Evolutionary conservation across 2,888 invertebrate genomes (phyloP).

Genomic region (Papilio protenor): DNA sequence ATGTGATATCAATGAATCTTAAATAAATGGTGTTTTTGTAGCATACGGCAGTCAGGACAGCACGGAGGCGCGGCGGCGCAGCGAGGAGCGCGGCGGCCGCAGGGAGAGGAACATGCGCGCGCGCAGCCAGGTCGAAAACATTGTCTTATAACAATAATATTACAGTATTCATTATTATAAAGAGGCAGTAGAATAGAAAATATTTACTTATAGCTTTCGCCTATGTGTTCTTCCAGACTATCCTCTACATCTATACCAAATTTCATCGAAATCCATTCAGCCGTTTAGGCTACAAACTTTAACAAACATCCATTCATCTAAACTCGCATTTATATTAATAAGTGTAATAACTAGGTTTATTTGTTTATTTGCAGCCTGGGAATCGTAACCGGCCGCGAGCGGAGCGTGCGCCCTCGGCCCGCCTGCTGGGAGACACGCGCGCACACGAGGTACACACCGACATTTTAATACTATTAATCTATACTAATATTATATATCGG

Average conservation of each 20-base stretch:
- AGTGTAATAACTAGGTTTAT: background rate
- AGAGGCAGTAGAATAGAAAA: no score
- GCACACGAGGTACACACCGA: slow-evolving; percentile 49
- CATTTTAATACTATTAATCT: no score
- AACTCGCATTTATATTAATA: no score
- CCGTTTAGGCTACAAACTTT: no score
- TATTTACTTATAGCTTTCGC: no score
- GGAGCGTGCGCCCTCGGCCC: slow-evolving; percentile 69
- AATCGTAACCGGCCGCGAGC: slow-evolving; percentile 74
- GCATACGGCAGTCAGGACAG: slow-evolving; percentile 53
- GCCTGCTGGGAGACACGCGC: slow-evolving; percentile 64
- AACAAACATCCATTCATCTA: no score
- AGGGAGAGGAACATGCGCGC: slow-evolving; percentile 61
- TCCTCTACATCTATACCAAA: no score
- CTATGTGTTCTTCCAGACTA: no score
- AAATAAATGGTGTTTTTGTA: slow-evolving; percentile 17
- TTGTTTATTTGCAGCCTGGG: slow-evolving; percentile 48
- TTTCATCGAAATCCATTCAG: no score
- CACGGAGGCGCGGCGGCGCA: slow-evolving; percentile 51
- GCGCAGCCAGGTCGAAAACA: slow-evolving; percentile 52
- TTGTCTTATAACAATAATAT: background rate
- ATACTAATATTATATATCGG: no score
- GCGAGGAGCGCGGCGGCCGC: slow-evolving; percentile 56
- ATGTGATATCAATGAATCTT: background rate
- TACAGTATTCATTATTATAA: no score